Evolutionary conservation across 1,140 invertebrate species (phyloP).

Genomic region (Drosophila auraria): DNA sequence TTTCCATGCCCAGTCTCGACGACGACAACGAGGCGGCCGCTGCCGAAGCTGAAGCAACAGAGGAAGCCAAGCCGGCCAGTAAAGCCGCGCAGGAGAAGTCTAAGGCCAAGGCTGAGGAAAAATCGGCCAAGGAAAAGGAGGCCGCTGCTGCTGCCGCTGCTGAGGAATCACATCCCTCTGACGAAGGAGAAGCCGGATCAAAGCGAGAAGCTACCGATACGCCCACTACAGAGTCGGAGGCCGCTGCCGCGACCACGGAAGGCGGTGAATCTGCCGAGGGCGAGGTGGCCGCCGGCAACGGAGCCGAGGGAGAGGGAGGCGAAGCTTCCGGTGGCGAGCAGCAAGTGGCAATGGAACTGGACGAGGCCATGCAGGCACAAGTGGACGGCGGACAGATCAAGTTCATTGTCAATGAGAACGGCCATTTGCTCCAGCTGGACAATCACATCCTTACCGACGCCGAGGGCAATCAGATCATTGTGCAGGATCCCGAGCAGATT

Average conservation of each 20-base stretch:
- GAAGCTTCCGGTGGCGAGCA: constrained; percentile 66
- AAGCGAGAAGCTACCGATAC: constrained; percentile 52
- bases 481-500: constrained; percentile 84
- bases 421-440: constrained; percentile 81
- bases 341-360: constrained; percentile 84
- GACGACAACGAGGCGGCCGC: constrained; percentile 78
- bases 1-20: constrained; percentile 84
- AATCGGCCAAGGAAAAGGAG: constrained; percentile 52
- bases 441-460: constrained; percentile 85
- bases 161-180: constrained; percentile 33
- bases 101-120: constrained; percentile 42
- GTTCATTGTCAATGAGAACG: constrained; percentile 84
- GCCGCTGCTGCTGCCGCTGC: constrained; percentile 14
- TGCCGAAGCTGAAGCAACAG: constrained; percentile 37
- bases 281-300: constrained; percentile 34
- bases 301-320: constrained; percentile 32
- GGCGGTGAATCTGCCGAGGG: constrained; percentile 54
- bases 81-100: constrained; percentile 42
- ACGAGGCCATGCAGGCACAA: constrained; percentile 83
- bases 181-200: constrained; percentile 12
- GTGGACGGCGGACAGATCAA: constrained; percentile 84
- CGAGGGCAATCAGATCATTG: constrained; percentile 84
- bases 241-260: constrained; percentile 47
- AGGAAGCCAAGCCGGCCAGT: constrained; percentile 45
- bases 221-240: constrained; percentile 47